Evolutionary conservation across 2,888 invertebrate species (phyloP), one percentile per base, ranked within the genome.

Genomic region (Xylophagus ater): DNA sequence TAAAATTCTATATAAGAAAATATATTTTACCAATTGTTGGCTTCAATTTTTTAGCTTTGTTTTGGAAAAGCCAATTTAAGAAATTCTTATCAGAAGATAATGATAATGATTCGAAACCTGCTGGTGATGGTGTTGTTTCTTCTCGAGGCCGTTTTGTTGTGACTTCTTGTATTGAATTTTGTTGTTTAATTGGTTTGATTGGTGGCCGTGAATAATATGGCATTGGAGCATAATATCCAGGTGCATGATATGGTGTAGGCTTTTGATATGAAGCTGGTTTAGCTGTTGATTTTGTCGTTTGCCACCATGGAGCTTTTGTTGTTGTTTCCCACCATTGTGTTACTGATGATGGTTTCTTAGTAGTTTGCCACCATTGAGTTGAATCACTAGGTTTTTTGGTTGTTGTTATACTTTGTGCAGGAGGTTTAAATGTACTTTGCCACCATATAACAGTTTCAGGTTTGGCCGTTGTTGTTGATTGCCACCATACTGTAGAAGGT

Each of bases 1-100:
- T 13, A 26, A 10, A 26, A 26, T 4, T 6, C 10, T 10, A 10
- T 10, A 25, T 10, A 25, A 26, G 13, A 6, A 26, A 4, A 26
- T 13, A 26, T 17, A 8, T 10, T 18, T 34, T 40, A 47, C 47
- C 46, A 25, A 37, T 24, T 26, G 44, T 39, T 9, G 35, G 21
- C 20, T 41, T 20, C 12, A 38, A 13, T 15, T 34, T 8, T 38
- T 46, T 46, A 4, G 48, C 28, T 36, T 47, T 51, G 6, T 41
- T 30, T 20, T 49, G 48, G 26, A 50, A 44, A 19, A 50, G 44
- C 47, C 50, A 48, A 15, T 45, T 38, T 9, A 44, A 41, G 21
- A 48, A 50, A 19, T 46, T 45, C 6, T 38, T 40, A 41, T 44
- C 42, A 12, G 25, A 26, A n/a, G 32, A 21, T 12, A 45, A 30